Conservation (phyloP, 2,888 invertebrate species). For the Theretra japonica region DNA sequence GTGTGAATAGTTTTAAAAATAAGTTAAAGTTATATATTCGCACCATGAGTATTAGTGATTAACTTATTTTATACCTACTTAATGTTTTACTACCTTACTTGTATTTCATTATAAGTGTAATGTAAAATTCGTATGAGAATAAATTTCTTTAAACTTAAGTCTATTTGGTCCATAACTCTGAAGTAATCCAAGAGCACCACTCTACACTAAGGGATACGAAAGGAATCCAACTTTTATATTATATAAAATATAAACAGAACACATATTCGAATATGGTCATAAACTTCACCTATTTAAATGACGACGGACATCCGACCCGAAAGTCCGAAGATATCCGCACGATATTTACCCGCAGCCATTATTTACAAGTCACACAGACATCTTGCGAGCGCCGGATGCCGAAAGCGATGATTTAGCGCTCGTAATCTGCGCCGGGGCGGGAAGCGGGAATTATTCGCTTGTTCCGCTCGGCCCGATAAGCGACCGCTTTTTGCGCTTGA, state of each 20-base stretch:
- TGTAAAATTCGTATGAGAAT: too few species aligned
- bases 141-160: too few species aligned
- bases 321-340: slow-evolving; percentile 4
- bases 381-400: slow-evolving; percentile 29
- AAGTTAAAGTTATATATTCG: too few species aligned
- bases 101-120: too few species aligned
- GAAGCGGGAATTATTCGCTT: slow-evolving; percentile 33
- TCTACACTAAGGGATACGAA: neutral
- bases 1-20: too few species aligned
- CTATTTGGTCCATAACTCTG: too few species aligned
- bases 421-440: slow-evolving; percentile 22
- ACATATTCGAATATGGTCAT: neutral
- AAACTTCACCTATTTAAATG: neutral
- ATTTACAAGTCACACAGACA: slow-evolving; percentile 6
- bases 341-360: slow-evolving; percentile 14
- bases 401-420: slow-evolving; percentile 32
- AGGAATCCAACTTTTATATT: neutral
- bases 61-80: too few species aligned
- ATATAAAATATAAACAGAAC: neutral
- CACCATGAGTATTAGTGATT: too few species aligned
- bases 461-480: slow-evolving; percentile 30
- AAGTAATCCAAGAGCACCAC: neutral
- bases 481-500: slow-evolving; percentile 20
- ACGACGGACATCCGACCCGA: neutral
- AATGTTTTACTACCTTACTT: too few species aligned